Evolutionary conservation across 2,797 vertebrate species (phyloP).

Genomic region (Manis crassicaudata): DNA sequence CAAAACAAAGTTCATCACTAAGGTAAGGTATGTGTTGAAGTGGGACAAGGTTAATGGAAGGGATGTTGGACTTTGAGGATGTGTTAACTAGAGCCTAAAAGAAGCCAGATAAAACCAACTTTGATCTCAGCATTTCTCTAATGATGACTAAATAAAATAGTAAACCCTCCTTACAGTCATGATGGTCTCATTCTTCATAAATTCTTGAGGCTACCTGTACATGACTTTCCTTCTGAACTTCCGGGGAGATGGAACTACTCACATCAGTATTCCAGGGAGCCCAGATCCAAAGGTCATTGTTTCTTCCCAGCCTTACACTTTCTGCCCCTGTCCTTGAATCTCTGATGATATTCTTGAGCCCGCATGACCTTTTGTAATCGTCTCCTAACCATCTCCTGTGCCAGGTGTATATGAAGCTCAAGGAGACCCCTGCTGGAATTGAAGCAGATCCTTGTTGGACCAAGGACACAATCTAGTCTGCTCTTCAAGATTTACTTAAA

Average conservation of each 20-base stretch:
- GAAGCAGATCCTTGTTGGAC: neutral
- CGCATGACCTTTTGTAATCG: neutral
- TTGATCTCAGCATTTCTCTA: constrained; percentile 1
- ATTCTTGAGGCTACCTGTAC: neutral
- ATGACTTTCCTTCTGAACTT: neutral
- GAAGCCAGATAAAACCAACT: neutral
- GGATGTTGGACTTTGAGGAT: neutral
- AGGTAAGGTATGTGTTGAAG: neutral
- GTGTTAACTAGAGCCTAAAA: neutral
- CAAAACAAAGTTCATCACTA: neutral
- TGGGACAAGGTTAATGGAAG: neutral
- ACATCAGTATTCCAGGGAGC: neutral
- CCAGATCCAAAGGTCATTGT: neutral
- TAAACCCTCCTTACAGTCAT: neutral
- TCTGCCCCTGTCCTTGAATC: neutral
- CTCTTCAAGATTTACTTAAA: neutral
- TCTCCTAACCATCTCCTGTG: neutral
- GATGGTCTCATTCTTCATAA: neutral
- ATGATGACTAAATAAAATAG: neutral
- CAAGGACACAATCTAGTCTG: neutral
- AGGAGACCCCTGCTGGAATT: neutral
- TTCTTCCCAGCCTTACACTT: neutral
- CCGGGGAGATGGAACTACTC: neutral
- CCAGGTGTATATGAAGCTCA: neutral
- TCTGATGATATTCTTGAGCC: neutral